Conservation (phyloP, 2,797 vertebrate genomes). For the Enoplosus armatus region DNA sequence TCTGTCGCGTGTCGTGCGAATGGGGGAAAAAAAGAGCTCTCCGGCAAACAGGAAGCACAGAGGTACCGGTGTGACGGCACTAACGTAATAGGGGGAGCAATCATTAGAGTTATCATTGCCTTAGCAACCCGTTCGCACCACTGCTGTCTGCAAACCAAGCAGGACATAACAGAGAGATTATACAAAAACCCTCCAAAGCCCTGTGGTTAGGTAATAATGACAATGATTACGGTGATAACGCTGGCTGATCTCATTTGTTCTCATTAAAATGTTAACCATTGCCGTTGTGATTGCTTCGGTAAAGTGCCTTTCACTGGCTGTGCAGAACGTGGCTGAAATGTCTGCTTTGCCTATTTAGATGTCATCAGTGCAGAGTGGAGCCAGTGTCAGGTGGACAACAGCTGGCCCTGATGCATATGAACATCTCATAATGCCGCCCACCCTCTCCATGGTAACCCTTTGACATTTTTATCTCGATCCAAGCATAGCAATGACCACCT, state of each 20-base stretch:
- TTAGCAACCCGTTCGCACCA: conserved; percentile 72
- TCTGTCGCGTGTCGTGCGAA: conserved; percentile 39
- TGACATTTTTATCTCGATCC: conserved; percentile 57
- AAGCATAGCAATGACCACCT: conserved; percentile 45
- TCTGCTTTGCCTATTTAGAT: conserved; percentile 80
- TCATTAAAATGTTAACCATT: conserved; percentile 54
- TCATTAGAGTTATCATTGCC: conserved; percentile 68
- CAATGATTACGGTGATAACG: conserved; percentile 10
- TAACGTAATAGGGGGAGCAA: conserved; percentile 63
- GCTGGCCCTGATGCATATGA: conserved; percentile 73
- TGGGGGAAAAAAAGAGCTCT: conserved; percentile 52
- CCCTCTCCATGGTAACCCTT: conserved; percentile 63
- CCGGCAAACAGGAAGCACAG: conserved; percentile 75
- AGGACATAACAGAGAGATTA: neutral
- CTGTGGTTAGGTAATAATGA: conserved; percentile 44
- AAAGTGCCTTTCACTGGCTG: conserved; percentile 2
- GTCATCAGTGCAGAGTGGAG: conserved; percentile 75
- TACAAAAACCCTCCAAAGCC: neutral
- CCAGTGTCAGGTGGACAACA: conserved; percentile 63
- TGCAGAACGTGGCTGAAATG: conserved; percentile 37
- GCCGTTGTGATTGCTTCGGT: conserved; percentile 17
- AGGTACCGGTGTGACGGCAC: conserved; percentile 55
- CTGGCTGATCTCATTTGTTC: conserved; percentile 48
- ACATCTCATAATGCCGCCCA: conserved; percentile 50
- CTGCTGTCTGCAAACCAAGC: conserved; percentile 12